Percentiles rank a stretch among this genome's conserved stretches.
phyloP scores from a whole-genome alignment of 2,888 invertebrate genomes.

The Eupithecia dodoneata region DNA sequence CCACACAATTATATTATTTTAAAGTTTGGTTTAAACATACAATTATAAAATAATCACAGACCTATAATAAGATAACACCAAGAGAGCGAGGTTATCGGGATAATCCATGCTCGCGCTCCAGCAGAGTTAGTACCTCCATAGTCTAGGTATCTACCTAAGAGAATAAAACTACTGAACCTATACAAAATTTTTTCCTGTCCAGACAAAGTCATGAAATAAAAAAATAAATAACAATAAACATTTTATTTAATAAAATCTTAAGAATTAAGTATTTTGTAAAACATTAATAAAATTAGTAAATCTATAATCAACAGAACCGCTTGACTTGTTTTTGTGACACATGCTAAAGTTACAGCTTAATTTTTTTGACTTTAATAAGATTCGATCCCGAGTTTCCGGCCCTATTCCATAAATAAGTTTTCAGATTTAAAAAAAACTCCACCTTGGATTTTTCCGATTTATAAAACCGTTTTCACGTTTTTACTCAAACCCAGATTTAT shows the following conservation, averaged over 20 bases:
- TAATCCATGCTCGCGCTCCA: not conserved
- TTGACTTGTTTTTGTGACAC: not conserved
- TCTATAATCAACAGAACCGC: not conserved
- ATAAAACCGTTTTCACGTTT: not conserved
- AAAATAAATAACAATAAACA: not conserved
- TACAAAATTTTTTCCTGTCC: not conserved
- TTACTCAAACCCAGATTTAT: not conserved
- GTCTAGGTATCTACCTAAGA: no score
- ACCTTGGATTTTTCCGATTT: not conserved
- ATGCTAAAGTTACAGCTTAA: not conserved
- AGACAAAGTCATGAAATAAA: not conserved
- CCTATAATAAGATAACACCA: no score
- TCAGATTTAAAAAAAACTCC: not conserved
- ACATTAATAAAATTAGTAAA: not conserved
- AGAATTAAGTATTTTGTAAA: not conserved
- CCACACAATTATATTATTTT: no score
- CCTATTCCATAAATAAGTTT: not conserved
- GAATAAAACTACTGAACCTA: not conserved
- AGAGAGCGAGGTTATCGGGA: not conserved
- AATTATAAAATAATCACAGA: no score
- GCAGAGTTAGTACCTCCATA: not conserved
- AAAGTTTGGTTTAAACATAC: no score
- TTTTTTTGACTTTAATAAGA: not conserved
- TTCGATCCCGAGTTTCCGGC: not conserved
- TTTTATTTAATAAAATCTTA: conserved; percentile 10